Evolutionary conservation across 2,888 invertebrate genomes (phyloP), one percentile per base, ranked within the genome.

Genomic region (Hoplodrina blanda): DNA sequence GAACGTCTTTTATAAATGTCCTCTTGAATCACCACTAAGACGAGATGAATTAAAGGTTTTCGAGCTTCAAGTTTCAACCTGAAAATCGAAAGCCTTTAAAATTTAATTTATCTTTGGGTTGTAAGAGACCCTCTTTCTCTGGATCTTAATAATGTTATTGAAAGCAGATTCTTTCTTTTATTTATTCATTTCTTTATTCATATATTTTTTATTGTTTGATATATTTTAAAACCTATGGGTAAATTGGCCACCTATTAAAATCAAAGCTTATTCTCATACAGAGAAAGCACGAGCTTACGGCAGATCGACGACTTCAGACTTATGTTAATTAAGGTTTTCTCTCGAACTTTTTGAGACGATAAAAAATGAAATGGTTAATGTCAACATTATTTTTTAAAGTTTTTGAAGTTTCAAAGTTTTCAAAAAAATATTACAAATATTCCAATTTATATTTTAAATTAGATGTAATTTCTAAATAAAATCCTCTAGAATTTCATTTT

Each of bases 1-100:
- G 49, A n/a, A 59, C 33, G 50, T 62, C 54, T 52, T 55, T 71
- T 69, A 60, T 57, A 65, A 82, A 64, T 75, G 61, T 57, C 50
- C 46, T 71, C 44, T 62, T 37, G 54, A 62, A 69, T 62, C 30
- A 57, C n/a, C 20, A 37, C 44, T 59, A 30, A 53, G 37, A 30
- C 54, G 54, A 67, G 46, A 66, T 37, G 8, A 55, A 25, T 25
- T 25, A 25, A 25, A 25, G 2, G 25, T 25, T 25, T 25, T 25
- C 25, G 25, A 25, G 25, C 25, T 25, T 25, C 25, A 25, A 25
- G 25, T 25, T 25, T 25, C 25, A 25, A 73, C 55, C 50, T n/a
- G 15, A 63, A 56, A 10, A 30, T 20, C 17, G 10, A 46, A 37
- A 49, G 55, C 52, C 30, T 75, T 79, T 55, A 54, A 69, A 64